Evolutionary conservation across 2,113 vertebrate species (phyloP).

Genomic region (Urocolius indicus): DNA sequence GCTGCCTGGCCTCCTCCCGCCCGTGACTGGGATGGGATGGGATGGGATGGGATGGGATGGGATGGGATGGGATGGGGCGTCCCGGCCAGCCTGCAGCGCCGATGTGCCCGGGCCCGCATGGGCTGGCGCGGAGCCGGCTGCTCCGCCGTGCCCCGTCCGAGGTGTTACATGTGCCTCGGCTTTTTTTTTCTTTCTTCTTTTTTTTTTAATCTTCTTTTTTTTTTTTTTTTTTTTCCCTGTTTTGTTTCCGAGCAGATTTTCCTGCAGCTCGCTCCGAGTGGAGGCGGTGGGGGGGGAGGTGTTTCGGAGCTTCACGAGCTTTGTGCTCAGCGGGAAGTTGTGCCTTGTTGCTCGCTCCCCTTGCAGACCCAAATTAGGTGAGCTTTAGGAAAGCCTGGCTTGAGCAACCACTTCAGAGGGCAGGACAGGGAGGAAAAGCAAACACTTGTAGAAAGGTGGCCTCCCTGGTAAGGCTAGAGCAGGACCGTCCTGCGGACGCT

Average conservation of each 20-base stretch:
- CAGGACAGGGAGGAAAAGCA: constrained; percentile 63
- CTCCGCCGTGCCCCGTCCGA: no score
- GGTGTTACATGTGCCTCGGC: neutral
- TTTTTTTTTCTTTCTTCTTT: accelerated
- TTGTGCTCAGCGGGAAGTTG: constrained; percentile 11
- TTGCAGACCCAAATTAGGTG: constrained; percentile 28
- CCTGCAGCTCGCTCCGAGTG: constrained; percentile 18
- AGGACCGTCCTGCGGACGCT: constrained; percentile 59
- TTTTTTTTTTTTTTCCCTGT: accelerated
- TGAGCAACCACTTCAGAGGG: constrained; percentile 56
- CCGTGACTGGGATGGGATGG: neutral
- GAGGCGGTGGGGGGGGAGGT: constrained; percentile 42
- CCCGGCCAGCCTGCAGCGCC: neutral
- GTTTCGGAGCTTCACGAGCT: constrained; percentile 7
- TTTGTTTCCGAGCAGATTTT: neutral
- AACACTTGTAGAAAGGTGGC: constrained; percentile 54
- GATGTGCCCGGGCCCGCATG: neutral
- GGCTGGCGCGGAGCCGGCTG: constrained; percentile 25
- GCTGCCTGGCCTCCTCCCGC: constrained; percentile 24
- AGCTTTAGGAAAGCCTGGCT: constrained; percentile 47
- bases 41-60: no score
- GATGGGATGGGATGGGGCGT: neutral
- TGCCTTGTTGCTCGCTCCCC: constrained; percentile 19
- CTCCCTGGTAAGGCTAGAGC: constrained; percentile 54
- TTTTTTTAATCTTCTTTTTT: accelerated